Conservation (phyloP, 2,888 invertebrate genomes). For the Eilema griseolum region DNA sequence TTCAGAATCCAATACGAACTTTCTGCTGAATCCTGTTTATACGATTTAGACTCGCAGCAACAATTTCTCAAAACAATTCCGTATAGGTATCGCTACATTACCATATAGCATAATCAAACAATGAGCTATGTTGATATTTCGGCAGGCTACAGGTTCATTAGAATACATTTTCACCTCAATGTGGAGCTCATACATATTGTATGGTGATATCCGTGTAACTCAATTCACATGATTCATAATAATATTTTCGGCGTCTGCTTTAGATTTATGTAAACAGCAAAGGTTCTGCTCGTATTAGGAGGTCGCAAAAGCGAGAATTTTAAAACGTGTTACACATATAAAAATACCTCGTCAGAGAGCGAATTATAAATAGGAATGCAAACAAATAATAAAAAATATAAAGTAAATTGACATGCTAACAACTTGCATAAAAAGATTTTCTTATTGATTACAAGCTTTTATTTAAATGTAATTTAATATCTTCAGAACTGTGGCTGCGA, state of each 20-base stretch:
- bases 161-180: slow-evolving; percentile 23
- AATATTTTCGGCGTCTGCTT: slow-evolving; percentile 34
- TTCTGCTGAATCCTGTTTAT: neutral
- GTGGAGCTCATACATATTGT: slow-evolving; percentile 37
- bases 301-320: neutral
- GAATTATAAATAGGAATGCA: neutral
- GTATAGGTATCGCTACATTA: slow-evolving; percentile 5
- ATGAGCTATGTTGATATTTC: slow-evolving; percentile 10
- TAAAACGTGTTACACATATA: neutral
- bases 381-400: neutral
- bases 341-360: neutral
- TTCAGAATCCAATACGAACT: neutral
- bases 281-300: neutral
- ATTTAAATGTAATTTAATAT: no score
- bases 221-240: slow-evolving; percentile 34
- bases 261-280: slow-evolving; percentile 41
- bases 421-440: no score
- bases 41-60: neutral
- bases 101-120: slow-evolving; percentile 8
- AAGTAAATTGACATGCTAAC: no score
- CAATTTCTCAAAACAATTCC: neutral
- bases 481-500: no score
- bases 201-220: slow-evolving; percentile 20
- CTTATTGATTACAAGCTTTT: no score
- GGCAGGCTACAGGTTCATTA: slow-evolving; percentile 15